Percentiles rank a stretch among this genome's conserved stretches.
Conservation (phyloP, 2,797 vertebrate genomes). For the Cynodonichthys magdalenae region DNA sequence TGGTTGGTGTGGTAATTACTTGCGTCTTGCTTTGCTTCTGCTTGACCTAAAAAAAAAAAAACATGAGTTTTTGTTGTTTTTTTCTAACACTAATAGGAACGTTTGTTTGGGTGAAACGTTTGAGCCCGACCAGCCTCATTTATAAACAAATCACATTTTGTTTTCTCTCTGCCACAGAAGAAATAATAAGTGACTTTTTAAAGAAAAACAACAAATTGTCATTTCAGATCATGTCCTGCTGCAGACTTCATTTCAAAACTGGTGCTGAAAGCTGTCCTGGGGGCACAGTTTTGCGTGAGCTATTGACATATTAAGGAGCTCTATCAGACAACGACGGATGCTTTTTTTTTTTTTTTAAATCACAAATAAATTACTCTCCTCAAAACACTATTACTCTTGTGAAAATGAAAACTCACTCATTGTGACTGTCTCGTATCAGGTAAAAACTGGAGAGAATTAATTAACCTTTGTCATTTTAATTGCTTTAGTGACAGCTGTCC, state of each 20-base stretch:
- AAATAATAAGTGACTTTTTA: constrained; percentile 23
- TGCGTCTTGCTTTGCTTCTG: constrained; percentile 50
- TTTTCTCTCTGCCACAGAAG: constrained; percentile 10
- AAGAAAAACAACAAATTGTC: constrained; percentile 47
- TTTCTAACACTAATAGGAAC: constrained; percentile 6
- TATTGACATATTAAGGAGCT: constrained; percentile 72
- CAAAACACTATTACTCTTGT: constrained; percentile 72
- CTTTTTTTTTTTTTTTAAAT: constrained; percentile 30
- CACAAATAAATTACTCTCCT: constrained; percentile 75
- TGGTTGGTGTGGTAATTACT: constrained; percentile 72
- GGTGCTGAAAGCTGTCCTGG: constrained; percentile 48
- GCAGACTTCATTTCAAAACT: constrained; percentile 60
- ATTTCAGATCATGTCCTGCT: constrained; percentile 56
- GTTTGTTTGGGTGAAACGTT: constrained; percentile 22
- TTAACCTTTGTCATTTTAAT: constrained; percentile 85
- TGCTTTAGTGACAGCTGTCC: constrained; percentile 82
- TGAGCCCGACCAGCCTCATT: constrained; percentile 39
- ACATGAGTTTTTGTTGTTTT: constrained; percentile 14
- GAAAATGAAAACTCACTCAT: constrained; percentile 76
- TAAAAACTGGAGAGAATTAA: constrained; percentile 80
- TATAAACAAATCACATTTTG: constrained; percentile 44
- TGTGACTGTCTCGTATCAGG: constrained; percentile 78
- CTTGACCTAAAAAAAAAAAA: constrained; percentile 40
- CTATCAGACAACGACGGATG: constrained; percentile 62
- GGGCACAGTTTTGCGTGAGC: constrained; percentile 56